phyloP scores from a whole-genome alignment of 2,797 vertebrate species.

The Chaunax sp. region DNA sequence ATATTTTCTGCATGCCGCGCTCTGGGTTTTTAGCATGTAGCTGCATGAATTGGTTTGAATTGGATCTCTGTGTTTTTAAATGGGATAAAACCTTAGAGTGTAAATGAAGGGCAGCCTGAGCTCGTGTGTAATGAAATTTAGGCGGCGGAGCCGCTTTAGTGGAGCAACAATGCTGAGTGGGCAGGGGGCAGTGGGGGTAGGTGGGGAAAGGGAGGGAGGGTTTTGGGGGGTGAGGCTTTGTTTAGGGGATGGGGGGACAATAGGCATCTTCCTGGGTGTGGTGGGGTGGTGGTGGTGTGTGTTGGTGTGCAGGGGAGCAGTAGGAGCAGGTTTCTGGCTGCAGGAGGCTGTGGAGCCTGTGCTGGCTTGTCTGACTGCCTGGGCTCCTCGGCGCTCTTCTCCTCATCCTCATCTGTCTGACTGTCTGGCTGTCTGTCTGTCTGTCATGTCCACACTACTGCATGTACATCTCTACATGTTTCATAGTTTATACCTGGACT shows the following conservation, averaged over 20 bases:
- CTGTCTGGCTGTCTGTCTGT: neutral
- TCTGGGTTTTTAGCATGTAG: neutral
- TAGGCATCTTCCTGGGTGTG: slow-evolving; percentile 78
- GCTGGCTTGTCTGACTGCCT: slow-evolving; percentile 65
- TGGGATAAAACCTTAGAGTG: neutral
- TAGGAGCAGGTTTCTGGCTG: slow-evolving; percentile 55
- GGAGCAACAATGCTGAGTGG: slow-evolving; percentile 63
- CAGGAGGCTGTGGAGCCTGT: slow-evolving; percentile 66
- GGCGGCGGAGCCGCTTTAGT: slow-evolving; percentile 71
- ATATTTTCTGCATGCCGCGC: neutral
- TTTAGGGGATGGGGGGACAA: slow-evolving; percentile 79
- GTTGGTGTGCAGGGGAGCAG: slow-evolving; percentile 34
- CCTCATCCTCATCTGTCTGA: neutral
- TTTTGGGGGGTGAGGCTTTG: slow-evolving; percentile 67
- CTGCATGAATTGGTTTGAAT: neutral
- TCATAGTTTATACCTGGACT: neutral
- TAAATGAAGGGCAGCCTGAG: slow-evolving; percentile 32
- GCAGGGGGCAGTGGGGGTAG: slow-evolving; percentile 30
- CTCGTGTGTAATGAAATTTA: slow-evolving; percentile 79
- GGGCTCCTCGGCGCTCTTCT: slow-evolving; percentile 10
- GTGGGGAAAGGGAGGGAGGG: slow-evolving; percentile 32
- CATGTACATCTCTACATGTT: neutral
- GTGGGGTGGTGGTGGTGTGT: slow-evolving; percentile 63
- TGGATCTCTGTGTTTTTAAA: too few species aligned
- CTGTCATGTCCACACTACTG: slow-evolving; percentile 8